A percentile compares a stretch with the other conserved stretches of the same genome.
Conservation (phyloP, 2,888 invertebrate genomes). For the Stegophylla sp. region DNA sequence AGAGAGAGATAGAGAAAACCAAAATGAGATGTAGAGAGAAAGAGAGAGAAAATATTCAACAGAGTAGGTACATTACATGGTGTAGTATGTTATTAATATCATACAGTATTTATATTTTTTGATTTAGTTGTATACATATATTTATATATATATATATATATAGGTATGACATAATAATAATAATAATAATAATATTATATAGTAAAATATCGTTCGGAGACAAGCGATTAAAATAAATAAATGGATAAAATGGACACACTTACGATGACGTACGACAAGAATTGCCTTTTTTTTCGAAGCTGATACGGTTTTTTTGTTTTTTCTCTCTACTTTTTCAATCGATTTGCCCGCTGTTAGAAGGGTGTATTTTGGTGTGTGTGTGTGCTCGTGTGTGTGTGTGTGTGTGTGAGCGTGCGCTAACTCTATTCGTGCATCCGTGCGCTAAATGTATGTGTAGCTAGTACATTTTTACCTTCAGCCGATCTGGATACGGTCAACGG, state of each 20-base stretch:
- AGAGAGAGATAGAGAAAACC: neutral
- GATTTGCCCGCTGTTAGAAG: conserved; percentile 15
- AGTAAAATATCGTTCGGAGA: neutral
- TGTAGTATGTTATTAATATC: too few relatives aligned
- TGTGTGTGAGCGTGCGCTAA: conserved; percentile 41
- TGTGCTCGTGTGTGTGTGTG: conserved; percentile 42
- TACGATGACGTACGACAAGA: neutral
- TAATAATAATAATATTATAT: neutral
- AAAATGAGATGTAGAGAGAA: neutral
- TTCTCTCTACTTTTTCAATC: too few relatives aligned
- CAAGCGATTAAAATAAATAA: neutral
- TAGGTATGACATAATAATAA: too few relatives aligned
- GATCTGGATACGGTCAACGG: conserved; percentile 67
- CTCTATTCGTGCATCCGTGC: conserved; percentile 58
- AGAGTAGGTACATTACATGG: neutral
- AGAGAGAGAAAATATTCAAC: neutral
- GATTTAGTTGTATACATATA: too few relatives aligned
- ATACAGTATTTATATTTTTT: too few relatives aligned
- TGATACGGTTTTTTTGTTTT: conserved; percentile 7
- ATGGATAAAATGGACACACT: too few relatives aligned
- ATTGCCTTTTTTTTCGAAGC: conserved; percentile 33
- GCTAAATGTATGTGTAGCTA: conserved; percentile 57
- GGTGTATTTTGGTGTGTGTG: conserved; percentile 30
- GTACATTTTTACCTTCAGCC: conserved; percentile 65
- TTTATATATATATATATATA: too few relatives aligned